phyloP scores from a whole-genome alignment of 2,113 vertebrate genomes.

The Cyprinodon variegatus region DNA sequence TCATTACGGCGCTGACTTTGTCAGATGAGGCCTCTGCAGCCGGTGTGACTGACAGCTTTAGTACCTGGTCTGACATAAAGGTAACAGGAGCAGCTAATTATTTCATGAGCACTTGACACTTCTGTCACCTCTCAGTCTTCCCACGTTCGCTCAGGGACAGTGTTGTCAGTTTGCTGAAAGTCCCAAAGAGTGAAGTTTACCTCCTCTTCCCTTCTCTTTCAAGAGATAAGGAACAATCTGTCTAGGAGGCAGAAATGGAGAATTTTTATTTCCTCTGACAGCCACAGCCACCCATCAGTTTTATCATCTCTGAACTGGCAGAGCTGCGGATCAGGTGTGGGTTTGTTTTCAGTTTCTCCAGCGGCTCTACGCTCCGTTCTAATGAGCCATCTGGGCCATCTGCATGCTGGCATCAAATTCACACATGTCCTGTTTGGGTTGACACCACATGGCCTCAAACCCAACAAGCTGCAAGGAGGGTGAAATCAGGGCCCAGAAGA shows the following conservation, averaged over 20 bases:
- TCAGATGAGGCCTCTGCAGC: background rate
- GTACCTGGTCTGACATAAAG: conserved; percentile 9
- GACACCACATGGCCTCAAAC: conserved; percentile 26
- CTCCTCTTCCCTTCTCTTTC: conserved; percentile 3
- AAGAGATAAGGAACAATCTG: conserved; percentile 21
- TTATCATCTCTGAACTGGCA: conserved; percentile 22
- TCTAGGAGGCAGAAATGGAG: conserved; percentile 17
- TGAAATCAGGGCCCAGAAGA: conserved; percentile 11
- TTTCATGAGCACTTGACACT: conserved; percentile 32
- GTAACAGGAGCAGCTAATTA: conserved; percentile 37
- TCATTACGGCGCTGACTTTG: conserved; percentile 17
- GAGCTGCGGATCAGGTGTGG: conserved; percentile 28
- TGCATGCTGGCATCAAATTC: conserved; percentile 30
- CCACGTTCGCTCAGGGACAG: background rate
- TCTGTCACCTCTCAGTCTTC: conserved; percentile 12
- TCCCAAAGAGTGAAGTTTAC: background rate
- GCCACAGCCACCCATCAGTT: conserved; percentile 31
- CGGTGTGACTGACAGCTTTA: conserved; percentile 35
- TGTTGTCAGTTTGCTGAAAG: background rate
- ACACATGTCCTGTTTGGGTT: conserved; percentile 30
- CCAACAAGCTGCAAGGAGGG: conserved; percentile 26
- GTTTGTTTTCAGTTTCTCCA: conserved; percentile 1
- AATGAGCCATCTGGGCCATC: conserved; percentile 61
- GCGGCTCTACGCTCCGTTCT: conserved; percentile 36
- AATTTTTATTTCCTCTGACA: conserved; percentile 30